Evolutionary conservation across 2,113 vertebrate genomes (phyloP).

Genomic region (Symphodus melops): DNA sequence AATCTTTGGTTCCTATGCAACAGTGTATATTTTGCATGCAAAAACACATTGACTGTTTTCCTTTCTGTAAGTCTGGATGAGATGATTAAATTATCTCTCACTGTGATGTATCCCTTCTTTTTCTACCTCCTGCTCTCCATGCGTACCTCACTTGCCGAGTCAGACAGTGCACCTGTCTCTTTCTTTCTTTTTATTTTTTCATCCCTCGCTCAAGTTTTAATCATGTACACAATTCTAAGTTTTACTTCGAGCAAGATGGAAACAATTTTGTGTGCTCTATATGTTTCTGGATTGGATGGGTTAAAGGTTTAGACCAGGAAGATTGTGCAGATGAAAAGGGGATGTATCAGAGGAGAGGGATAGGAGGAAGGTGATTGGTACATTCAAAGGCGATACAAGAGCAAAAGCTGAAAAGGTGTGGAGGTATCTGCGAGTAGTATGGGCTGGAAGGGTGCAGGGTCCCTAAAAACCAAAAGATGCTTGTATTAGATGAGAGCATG

Average conservation of each 20-base stretch:
- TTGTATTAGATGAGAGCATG: neutral
- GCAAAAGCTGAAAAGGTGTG: conserved; percentile 21
- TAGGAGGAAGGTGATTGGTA: neutral
- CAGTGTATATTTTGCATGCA: conserved; percentile 6
- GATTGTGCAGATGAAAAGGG: conserved; percentile 45
- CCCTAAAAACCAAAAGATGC: neutral
- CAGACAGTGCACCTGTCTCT: conserved; percentile 3
- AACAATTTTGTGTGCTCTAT: neutral
- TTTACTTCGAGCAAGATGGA: neutral
- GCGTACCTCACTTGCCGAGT: conserved; percentile 12
- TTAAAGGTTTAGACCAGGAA: neutral
- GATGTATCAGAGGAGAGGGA: neutral
- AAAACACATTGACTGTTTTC: conserved; percentile 26
- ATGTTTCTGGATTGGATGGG: conserved; percentile 45
- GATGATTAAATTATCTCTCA: conserved; percentile 10
- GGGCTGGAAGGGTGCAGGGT: neutral
- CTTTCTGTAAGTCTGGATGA: conserved; percentile 23
- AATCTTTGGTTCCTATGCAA: conserved; percentile 31
- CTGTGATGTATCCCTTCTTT: conserved; percentile 37
- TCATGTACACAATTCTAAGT: conserved; percentile 24
- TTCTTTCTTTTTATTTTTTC: conserved; percentile 54
- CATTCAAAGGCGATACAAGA: conserved; percentile 10
- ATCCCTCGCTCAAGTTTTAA: conserved; percentile 30
- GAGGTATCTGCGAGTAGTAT: neutral
- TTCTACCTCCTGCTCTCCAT: conserved; percentile 17